phyloP scores from a whole-genome alignment of 2,113 vertebrate species.

The Elachura formosa region DNA sequence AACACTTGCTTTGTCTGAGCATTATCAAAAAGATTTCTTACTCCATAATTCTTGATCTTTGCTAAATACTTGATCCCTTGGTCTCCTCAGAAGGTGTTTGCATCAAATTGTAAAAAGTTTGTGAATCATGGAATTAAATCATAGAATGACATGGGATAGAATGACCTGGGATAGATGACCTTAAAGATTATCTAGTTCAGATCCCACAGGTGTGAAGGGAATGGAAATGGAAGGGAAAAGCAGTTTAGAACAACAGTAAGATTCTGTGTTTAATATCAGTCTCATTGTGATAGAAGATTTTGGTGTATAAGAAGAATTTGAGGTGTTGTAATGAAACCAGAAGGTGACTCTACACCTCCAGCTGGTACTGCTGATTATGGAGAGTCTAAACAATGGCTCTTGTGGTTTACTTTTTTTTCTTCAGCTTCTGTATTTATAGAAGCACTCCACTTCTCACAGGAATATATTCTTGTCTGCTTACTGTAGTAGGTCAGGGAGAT shows the following conservation, averaged over 20 bases:
- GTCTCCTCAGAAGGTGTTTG: not conserved
- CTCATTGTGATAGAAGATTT: not conserved
- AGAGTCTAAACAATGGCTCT: not conserved
- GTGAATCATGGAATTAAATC: not conserved
- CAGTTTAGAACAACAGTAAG: not conserved
- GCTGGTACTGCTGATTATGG: not conserved
- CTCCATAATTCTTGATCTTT: accelerated
- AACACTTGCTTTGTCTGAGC: not conserved
- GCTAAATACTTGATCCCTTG: not conserved
- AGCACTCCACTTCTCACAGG: not conserved
- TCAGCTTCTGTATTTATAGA: not conserved
- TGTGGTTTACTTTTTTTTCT: not conserved
- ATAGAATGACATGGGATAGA: not conserved
- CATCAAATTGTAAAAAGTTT: not conserved
- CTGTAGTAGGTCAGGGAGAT: not conserved
- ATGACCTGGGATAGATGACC: no score
- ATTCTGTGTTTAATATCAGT: not conserved
- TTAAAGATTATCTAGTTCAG: not conserved
- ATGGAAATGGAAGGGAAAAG: not conserved
- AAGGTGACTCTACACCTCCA: not conserved
- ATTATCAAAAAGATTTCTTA: not conserved
- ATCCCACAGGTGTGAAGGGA: not conserved
- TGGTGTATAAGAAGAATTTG: not conserved
- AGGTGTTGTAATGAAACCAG: not conserved
- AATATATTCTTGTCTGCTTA: not conserved